A percentile compares a stretch with the other conserved stretches of the same genome.
Conservation (phyloP, 2,888 invertebrate genomes). For the Melitaea athalia region DNA sequence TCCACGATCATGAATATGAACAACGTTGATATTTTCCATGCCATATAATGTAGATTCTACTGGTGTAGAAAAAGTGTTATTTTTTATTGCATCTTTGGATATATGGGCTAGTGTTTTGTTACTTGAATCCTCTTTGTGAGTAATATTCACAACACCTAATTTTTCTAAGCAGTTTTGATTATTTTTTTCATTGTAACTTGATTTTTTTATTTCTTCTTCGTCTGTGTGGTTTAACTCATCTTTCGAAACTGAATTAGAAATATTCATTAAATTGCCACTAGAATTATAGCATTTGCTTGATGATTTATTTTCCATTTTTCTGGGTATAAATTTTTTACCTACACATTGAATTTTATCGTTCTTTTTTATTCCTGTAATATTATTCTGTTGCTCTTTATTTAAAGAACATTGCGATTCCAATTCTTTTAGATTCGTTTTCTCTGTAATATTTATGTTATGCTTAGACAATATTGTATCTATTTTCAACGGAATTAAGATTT, state of each 20-base stretch:
- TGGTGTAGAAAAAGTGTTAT: not conserved
- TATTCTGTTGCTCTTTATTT: not conserved
- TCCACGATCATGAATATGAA: not conserved
- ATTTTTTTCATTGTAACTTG: not conserved
- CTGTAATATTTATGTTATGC: conserved; percentile 34
- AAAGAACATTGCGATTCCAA: not conserved
- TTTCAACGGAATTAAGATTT: conserved; percentile 46
- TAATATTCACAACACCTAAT: not conserved
- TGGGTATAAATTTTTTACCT: not conserved
- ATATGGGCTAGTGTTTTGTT: not conserved
- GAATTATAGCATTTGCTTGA: not conserved
- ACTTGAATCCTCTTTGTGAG: not conserved
- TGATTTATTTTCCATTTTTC: not conserved
- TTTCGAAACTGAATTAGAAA: not conserved
- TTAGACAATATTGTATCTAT: conserved; percentile 46
- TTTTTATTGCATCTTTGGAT: not conserved
- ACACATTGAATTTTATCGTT: not conserved
- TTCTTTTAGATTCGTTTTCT: not conserved
- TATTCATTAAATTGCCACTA: not conserved
- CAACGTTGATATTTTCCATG: not conserved
- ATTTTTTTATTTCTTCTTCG: not conserved
- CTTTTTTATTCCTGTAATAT: not conserved
- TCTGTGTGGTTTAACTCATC: not conserved
- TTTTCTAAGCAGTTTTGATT: not conserved
- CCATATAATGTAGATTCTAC: not conserved